These are phyloP conservation scores for Aurelia aurita DNA, from an alignment of 30 jellyfish, hydroid and myxozoan genomes.

Conservation along the genomic window DNA sequence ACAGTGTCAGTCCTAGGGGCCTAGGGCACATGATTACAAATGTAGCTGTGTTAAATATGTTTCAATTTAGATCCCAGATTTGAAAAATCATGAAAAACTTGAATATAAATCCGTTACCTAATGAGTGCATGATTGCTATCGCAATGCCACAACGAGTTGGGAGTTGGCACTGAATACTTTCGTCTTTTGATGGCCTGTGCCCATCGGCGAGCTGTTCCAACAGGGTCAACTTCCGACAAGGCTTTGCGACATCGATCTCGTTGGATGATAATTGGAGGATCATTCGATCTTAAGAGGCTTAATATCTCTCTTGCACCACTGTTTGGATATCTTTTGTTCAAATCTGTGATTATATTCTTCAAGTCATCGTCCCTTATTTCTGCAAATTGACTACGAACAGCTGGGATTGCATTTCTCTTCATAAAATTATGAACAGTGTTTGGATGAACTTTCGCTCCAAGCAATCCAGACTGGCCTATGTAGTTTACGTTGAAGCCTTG, in stretches of 20 bases:
- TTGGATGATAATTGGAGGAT: slow-evolving; percentile 32
- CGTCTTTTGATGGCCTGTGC: slow-evolving; percentile 35
- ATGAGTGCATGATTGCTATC: slow-evolving; percentile 43
- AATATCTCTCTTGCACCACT: slow-evolving; percentile 34
- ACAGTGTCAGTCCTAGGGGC: neutral
- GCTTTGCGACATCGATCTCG: slow-evolving; percentile 22
- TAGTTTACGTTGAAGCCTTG: slow-evolving; percentile 2
- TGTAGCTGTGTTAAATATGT: neutral
- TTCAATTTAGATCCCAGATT: neutral
- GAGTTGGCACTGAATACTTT: slow-evolving; percentile 30
- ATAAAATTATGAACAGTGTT: slow-evolving; percentile 31
- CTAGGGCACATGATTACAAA: neutral
- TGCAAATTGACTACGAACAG: slow-evolving; percentile 18
- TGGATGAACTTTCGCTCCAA: slow-evolving; percentile 28
- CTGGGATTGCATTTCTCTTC: slow-evolving; percentile 2
- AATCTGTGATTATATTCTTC: neutral
- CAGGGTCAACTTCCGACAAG: slow-evolving; percentile 54
- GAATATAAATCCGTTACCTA: slow-evolving; percentile 9
- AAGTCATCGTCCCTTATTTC: slow-evolving; percentile 29
- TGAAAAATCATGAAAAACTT: neutral
- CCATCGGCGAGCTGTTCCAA: slow-evolving; percentile 40
- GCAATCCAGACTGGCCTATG: neutral
- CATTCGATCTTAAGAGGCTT: neutral
- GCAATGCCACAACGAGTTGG: slow-evolving; percentile 50
- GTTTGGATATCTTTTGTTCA: slow-evolving; percentile 17